Conservation (phyloP, 2,888 invertebrate genomes). For the Erebia aethiops region DNA sequence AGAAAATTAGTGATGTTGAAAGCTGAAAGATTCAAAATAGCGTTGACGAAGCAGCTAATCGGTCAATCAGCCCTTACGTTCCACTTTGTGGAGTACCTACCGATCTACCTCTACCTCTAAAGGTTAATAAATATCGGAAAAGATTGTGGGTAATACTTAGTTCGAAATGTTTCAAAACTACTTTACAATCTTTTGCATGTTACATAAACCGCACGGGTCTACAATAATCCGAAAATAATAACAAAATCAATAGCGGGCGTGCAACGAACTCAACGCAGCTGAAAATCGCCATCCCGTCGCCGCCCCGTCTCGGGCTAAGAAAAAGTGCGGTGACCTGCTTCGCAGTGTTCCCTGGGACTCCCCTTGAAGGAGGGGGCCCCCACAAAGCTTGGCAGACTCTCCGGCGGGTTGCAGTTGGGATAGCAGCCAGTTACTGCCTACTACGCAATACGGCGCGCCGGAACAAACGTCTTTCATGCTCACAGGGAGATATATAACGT, state of each 20-base stretch:
- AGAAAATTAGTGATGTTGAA: slow-evolving; percentile 10
- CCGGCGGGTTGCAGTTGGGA: slow-evolving; percentile 53
- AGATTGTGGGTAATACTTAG: neutral
- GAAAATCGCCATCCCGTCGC: slow-evolving; percentile 50
- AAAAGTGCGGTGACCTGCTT: slow-evolving; percentile 67
- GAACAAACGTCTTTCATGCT: slow-evolving; percentile 34
- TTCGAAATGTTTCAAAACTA: neutral
- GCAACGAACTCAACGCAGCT: slow-evolving; percentile 38
- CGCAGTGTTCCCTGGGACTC: slow-evolving; percentile 30
- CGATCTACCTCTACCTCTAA: neutral
- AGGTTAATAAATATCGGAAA: neutral
- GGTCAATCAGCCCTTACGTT: slow-evolving; percentile 4
- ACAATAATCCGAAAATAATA: slow-evolving; percentile 22
- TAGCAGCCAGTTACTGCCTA: slow-evolving; percentile 39
- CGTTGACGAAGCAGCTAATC: slow-evolving; percentile 1
- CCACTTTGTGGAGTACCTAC: neutral
- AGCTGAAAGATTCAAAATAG: neutral
- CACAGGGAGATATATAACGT: slow-evolving; percentile 32
- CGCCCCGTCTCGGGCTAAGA: slow-evolving; percentile 57
- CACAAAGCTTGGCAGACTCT: slow-evolving; percentile 53
- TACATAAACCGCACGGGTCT: slow-evolving; percentile 6
- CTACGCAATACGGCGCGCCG: slow-evolving; percentile 43
- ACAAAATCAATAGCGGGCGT: slow-evolving; percentile 35
- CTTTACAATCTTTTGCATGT: neutral
- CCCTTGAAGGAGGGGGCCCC: slow-evolving; percentile 35